Evolutionary conservation across 1,140 invertebrate species (phyloP), one percentile per base, ranked within the genome.

Genomic region (Adelges cooleyi): DNA sequence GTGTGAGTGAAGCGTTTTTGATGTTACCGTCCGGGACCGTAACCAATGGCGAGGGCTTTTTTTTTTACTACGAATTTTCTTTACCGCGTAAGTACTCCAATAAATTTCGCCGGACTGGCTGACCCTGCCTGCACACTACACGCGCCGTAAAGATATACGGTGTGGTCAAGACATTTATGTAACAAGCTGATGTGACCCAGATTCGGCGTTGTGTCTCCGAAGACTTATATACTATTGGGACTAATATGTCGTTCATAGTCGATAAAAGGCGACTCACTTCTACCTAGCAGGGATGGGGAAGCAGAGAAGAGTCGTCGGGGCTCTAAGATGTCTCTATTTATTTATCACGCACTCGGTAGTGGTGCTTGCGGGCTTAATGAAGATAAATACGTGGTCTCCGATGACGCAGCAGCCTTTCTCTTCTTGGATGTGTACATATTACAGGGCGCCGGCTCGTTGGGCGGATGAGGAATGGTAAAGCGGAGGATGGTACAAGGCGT

Each of bases 1-100:
- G 40, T 13, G 54, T 59, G 54, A 27, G n/a, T 17, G 54, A 59
- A 59, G 40, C 23, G 20, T 59, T 59, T 59, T 44, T 59, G 54
- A 59, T 44, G 23, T 59, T n/a, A 42, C n/a, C 23, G 40, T 25
- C 38, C 42, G 25, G 44, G 4, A 22, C 40, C 17, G n/a, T 40
- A 33, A 56, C n/a, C n/a, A n/a, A n/a, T n/a, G n/a, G n/a, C n/a
- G n/a, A n/a, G n/a, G 18, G 13, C 20, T 36, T n/a, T 20, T 10
- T 33, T 38, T 53, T 27, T 10, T 52, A 13, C 15, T 15, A 8
- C 1, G 20, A 48, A 48, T 48, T 48, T 48, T 20, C 10, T 48
- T 22, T 23, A 23, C 46, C 17, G 9, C 5, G 46, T 20, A 22
- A 20, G 46, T 5, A 22, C 20, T 48, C 15, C 23, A 25, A 38